Conservation (phyloP, 2,888 invertebrate species). For the Cacoxenus indagator region DNA sequence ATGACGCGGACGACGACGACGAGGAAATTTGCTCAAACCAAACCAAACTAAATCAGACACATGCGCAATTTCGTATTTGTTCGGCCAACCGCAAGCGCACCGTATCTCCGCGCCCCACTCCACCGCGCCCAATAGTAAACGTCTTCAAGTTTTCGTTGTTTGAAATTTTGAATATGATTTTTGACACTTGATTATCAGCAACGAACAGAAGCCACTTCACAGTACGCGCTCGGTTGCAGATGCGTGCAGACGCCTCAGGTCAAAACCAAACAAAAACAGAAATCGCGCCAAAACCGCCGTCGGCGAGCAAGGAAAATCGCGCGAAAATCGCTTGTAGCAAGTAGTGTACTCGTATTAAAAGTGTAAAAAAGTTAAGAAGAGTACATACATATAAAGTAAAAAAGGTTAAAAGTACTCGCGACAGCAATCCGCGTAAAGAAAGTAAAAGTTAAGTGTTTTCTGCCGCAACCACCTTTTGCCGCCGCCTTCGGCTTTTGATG, state of each 20-base stretch:
- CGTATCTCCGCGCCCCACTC: neutral
- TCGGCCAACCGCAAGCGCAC: constrained; percentile 18
- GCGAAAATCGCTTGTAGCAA: neutral
- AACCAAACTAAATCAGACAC: constrained; percentile 48
- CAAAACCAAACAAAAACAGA: neutral
- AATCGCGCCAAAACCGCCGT: neutral
- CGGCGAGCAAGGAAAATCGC: too few relatives aligned
- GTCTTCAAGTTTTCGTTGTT: constrained; percentile 36
- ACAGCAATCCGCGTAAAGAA: constrained; percentile 45
- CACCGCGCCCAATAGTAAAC: constrained; percentile 1
- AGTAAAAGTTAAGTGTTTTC: constrained; percentile 9
- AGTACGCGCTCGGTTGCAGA: constrained; percentile 53
- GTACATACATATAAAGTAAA: constrained; percentile 22
- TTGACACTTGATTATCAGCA: constrained; percentile 62
- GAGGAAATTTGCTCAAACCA: constrained; percentile 42
- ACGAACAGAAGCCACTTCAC: constrained; percentile 30
- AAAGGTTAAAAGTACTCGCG: constrained; percentile 32
- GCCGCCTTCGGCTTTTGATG: constrained; percentile 15
- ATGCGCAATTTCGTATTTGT: constrained; percentile 45
- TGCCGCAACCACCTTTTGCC: neutral
- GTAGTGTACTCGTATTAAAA: neutral
- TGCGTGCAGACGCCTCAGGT: constrained; percentile 47
- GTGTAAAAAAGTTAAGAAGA: constrained; percentile 2
- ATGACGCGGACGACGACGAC: constrained; percentile 32
- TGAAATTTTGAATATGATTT: constrained; percentile 61